Base-by-base conservation (phyloP, 2,797 vertebrate genomes). In the Tamandua tetradactyla region DNA sequence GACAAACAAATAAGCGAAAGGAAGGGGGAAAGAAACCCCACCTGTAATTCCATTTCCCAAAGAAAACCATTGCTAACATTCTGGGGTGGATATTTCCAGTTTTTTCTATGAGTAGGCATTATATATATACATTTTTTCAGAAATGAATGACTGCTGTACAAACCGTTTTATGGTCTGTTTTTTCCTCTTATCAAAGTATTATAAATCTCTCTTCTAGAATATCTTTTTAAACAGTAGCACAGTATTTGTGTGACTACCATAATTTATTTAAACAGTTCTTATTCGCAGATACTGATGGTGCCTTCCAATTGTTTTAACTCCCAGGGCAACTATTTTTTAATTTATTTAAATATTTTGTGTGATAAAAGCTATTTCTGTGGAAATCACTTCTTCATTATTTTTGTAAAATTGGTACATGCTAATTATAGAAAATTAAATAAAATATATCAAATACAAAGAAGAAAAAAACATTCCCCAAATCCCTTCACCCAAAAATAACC, bases 21-120 rank as follows among this genome's bases (percentile, higher is more conserved):
- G 37, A 90, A 62, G 68, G 71, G 47, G 0, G 57, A 79, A 83
- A n/a, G n/a, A 89, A 44, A 49, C 59, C 44, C 83, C 59, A 80
- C n/a, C 81, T 92, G 71, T 13, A 32, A 66, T 88, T 72, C 81
- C 78, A 68, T 61, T 94, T 96, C 72, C 94, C 92, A 80, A 68
- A 89, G 85, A 95, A 96, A 95, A 87, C 35, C 17, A 47, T 75
- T 13, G 71, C 82, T 71, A 49, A 91, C 25, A 37, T 76, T 81
- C 74, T 66, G 55, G 27, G 2, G 1, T 82, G 78, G 64, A 37
- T 85, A 25, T 90, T 92, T 94, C 82, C 74, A 91, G 87, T 40
- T 76, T 95, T 84, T 82, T 74, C 95, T 89, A 10, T 62, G 85
- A 89, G 82, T 8, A n/a, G 62, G 27, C 30, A 27, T 71, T n/a